These are phyloP conservation scores for Caenorhabditis sp. DNA, from an alignment of 2,888 invertebrate species.

Conservation along the genomic window DNA sequence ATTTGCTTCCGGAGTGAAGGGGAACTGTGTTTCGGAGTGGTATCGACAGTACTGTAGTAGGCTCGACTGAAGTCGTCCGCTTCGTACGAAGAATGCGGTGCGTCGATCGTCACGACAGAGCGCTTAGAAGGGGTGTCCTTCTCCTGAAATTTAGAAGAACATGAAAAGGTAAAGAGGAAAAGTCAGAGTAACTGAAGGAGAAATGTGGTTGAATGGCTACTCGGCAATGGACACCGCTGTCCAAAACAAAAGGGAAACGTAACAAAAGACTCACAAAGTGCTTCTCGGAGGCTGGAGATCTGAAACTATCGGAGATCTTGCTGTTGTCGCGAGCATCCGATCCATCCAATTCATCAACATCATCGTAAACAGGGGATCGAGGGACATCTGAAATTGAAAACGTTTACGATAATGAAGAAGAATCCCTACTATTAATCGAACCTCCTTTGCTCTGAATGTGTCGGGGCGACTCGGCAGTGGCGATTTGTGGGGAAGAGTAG, in stretches of 20 bases:
- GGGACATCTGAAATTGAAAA: conserved; percentile 12
- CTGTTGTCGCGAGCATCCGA: conserved; percentile 8
- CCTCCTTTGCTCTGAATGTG: not conserved
- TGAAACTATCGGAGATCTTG: conserved; percentile 6
- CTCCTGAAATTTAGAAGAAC: conserved; percentile 1
- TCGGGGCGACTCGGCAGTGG: conserved; percentile 8
- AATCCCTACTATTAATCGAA: too few species aligned
- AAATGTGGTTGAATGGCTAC: not conserved
- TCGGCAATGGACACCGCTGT: too few species aligned
- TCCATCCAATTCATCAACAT: conserved; percentile 39
- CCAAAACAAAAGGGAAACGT: not conserved
- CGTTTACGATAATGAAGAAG: too few species aligned
- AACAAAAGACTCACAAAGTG: conserved; percentile 16
- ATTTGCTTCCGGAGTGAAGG: conserved; percentile 43
- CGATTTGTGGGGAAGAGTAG: conserved; percentile 49
- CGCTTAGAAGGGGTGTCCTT: conserved; percentile 44
- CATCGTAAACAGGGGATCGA: conserved; percentile 36
- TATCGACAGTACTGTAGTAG: conserved; percentile 38
- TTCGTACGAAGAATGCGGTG: conserved; percentile 22
- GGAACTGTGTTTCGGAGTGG: conserved; percentile 31
- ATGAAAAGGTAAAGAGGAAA: not conserved
- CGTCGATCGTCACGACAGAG: conserved; percentile 49
- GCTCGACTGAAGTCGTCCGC: conserved; percentile 2
- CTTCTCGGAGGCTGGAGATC: conserved; percentile 12
- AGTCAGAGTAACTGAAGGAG: not conserved